A percentile compares a stretch with the other conserved stretches of the same genome.
phyloP scores from a whole-genome alignment of 2,113 vertebrate species.

The Sciurus niger region DNA sequence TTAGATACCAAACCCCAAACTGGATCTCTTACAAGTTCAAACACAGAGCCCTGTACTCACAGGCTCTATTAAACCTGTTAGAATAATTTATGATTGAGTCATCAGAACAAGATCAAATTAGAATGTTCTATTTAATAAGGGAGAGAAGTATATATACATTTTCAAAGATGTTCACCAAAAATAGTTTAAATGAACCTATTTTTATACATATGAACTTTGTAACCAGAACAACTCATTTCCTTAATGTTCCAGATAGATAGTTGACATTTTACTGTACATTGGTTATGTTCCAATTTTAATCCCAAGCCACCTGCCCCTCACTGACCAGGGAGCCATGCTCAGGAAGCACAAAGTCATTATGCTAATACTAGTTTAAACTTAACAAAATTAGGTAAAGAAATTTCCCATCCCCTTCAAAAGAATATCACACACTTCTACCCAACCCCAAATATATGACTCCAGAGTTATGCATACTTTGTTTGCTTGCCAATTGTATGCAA shows the following conservation, averaged over 20 bases:
- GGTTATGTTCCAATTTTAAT: conserved; percentile 74
- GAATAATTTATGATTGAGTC: conserved; percentile 86
- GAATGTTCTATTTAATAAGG: conserved; percentile 84
- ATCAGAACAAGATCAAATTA: conserved; percentile 81
- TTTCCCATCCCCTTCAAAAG: not conserved
- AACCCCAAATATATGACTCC: not conserved
- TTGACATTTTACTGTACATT: conserved; percentile 74
- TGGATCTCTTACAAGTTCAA: conserved; percentile 25
- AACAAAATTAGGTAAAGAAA: conserved; percentile 72
- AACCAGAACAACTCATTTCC: conserved; percentile 80
- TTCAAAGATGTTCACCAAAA: conserved; percentile 80
- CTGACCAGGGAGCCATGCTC: conserved; percentile 50
- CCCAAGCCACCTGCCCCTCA: conserved; percentile 53
- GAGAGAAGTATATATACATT: conserved; percentile 73
- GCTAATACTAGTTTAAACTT: conserved; percentile 42
- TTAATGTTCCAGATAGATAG: conserved; percentile 77
- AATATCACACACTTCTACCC: not conserved
- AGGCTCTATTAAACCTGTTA: conserved; percentile 63
- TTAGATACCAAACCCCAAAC: conserved; percentile 56
- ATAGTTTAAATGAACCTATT: conserved; percentile 83
- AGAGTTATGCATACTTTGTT: not conserved
- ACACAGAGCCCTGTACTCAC: conserved; percentile 30
- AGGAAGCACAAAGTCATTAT: conserved; percentile 68
- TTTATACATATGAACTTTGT: conserved; percentile 77
- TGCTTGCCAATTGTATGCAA: not conserved